These are phyloP conservation scores for Agapornis roseicollis DNA, from an alignment of 2,113 vertebrate species.

Conservation along the genomic window DNA sequence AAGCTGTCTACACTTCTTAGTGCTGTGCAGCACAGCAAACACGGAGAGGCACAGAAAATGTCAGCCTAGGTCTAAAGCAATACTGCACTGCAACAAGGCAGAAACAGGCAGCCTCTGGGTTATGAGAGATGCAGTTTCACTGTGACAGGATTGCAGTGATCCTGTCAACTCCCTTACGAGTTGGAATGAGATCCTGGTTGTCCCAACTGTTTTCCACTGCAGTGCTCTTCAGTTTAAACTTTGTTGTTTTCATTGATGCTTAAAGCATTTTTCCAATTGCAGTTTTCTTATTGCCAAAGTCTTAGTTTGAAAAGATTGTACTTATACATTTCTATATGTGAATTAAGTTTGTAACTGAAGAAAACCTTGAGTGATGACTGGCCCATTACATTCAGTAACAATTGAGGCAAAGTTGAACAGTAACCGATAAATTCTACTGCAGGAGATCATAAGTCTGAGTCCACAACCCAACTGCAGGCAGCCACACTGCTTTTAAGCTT, in stretches of 20 bases:
- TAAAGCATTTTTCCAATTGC: neutral
- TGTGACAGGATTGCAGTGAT: neutral
- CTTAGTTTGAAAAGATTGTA: neutral
- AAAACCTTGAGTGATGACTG: neutral
- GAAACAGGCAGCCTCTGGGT: neutral
- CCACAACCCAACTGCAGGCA: neutral
- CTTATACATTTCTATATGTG: neutral
- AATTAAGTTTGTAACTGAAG: neutral
- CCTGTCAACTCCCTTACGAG: neutral
- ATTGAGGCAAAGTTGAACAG: neutral
- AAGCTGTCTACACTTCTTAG: neutral
- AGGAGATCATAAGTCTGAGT: neutral
- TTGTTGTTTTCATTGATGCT: neutral
- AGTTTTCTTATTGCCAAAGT: neutral
- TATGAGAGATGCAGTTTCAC: neutral
- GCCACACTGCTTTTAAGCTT: neutral
- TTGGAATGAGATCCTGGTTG: neutral
- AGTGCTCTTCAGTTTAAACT: neutral
- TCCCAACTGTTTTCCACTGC: neutral
- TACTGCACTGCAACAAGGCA: neutral
- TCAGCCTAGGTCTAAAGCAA: neutral
- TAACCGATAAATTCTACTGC: neutral
- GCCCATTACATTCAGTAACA: neutral
- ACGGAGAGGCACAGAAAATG: neutral
- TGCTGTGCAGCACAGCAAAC: neutral